Conservation (phyloP, 1,140 invertebrate genomes). For the Lanistes nyassanus region DNA sequence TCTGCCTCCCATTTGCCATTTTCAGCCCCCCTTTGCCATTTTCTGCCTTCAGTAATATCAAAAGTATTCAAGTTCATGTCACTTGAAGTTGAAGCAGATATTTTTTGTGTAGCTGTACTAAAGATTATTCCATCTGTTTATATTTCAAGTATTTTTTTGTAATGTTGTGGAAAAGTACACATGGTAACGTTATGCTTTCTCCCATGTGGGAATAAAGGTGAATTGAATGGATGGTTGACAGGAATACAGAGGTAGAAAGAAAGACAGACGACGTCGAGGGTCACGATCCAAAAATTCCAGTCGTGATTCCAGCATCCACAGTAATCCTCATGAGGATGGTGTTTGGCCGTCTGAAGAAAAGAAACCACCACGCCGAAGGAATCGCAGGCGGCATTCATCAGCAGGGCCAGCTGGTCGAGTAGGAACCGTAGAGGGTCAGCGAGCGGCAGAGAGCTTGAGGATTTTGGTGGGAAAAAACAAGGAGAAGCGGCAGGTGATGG, state of each 20-base stretch:
- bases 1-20: no score
- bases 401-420: slow-evolving; percentile 17
- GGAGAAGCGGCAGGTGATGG: slow-evolving; percentile 26
- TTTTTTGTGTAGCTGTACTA: no score
- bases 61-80: no score
- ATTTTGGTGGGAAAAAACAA: slow-evolving; percentile 29
- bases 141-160: no score
- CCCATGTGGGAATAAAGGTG: no score
- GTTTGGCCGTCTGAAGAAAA: slow-evolving; percentile 12
- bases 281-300: slow-evolving; percentile 24
- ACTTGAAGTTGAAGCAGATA: no score
- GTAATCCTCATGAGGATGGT: slow-evolving; percentile 28
- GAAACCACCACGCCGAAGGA: slow-evolving; percentile 14
- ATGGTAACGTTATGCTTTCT: slow-evolving; percentile 8
- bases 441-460: slow-evolving; percentile 19
- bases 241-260: slow-evolving; percentile 28
- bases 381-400: slow-evolving; percentile 35
- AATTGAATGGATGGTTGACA: no score
- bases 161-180: no score
- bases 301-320: slow-evolving; percentile 33
- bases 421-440: slow-evolving; percentile 23
- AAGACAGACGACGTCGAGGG: slow-evolving; percentile 25
- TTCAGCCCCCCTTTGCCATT: no score
- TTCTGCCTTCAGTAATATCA: no score
- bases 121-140: no score